Evolutionary conservation across 2,113 vertebrate genomes (phyloP).

Genomic region (Columbina picui): DNA sequence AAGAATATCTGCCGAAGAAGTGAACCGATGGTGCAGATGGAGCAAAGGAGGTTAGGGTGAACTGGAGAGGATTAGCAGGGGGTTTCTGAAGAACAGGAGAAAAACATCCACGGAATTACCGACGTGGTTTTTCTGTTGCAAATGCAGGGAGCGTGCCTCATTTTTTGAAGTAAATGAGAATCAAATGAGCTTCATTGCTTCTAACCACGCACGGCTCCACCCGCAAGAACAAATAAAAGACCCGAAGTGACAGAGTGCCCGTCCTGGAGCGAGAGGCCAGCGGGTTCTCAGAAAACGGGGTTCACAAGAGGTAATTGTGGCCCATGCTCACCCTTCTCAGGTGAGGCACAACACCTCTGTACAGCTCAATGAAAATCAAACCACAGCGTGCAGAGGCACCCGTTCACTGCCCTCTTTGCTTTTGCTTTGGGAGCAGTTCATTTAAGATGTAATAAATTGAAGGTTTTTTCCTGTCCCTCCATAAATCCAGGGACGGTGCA

Average conservation of each 20-base stretch:
- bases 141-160: not conserved
- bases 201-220: not conserved
- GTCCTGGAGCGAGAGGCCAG: slow-evolving; percentile 30
- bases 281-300: slow-evolving; percentile 47
- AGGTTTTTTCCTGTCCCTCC: slow-evolving; percentile 38
- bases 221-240: slow-evolving; percentile 30
- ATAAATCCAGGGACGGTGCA: slow-evolving; percentile 77
- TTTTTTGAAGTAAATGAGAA: not conserved
- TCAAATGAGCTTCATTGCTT: slow-evolving; percentile 21
- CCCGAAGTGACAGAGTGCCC: slow-evolving; percentile 18
- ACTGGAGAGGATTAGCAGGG: not conserved
- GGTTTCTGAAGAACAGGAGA: not conserved
- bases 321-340: slow-evolving; percentile 30
- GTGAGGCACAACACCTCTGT: slow-evolving; percentile 30
- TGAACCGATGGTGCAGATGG: not conserved
- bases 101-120: not conserved
- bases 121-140: not conserved
- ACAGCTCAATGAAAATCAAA: slow-evolving; percentile 65
- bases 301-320: slow-evolving; percentile 55
- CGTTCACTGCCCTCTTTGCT: slow-evolving; percentile 70
- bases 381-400: slow-evolving; percentile 18
- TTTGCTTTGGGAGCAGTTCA: slow-evolving; percentile 77
- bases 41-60: not conserved
- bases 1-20: not conserved
- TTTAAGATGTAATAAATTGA: slow-evolving; percentile 78